These are phyloP conservation scores for Xylophagus ater DNA, from an alignment of 2,888 invertebrate species.

Conservation along the genomic window DNA sequence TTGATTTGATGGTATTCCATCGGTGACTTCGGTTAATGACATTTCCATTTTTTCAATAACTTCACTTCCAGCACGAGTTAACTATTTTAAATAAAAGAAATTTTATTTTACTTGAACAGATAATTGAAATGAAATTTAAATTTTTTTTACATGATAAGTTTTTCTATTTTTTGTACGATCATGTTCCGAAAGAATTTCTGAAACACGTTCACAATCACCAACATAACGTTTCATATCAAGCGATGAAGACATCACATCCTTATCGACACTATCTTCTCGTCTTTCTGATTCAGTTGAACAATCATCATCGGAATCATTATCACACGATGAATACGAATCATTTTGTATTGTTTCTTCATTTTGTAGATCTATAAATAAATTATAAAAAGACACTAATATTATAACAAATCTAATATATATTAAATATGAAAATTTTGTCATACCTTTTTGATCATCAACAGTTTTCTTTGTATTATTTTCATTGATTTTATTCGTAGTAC, in stretches of 20 bases:
- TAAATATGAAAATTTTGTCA: neutral
- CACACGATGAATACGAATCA: conserved; percentile 22
- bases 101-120: too few relatives aligned
- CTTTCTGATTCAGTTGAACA: conserved; percentile 36
- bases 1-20: conserved; percentile 28
- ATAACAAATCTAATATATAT: too few relatives aligned
- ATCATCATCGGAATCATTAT: conserved; percentile 33
- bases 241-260: conserved; percentile 24
- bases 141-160: conserved; percentile 34
- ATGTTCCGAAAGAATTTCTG: conserved; percentile 33
- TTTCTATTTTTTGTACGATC: conserved; percentile 38
- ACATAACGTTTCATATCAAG: conserved; percentile 34
- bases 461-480: conserved; percentile 4
- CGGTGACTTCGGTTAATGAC: conserved; percentile 19
- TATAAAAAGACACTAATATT: too few relatives aligned
- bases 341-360: conserved; percentile 6
- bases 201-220: conserved; percentile 36
- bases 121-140: too few relatives aligned
- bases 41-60: conserved; percentile 20
- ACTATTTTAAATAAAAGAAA: conserved; percentile 1
- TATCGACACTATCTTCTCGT: conserved; percentile 35
- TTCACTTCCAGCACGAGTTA: conserved; percentile 21
- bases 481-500: conserved; percentile 7
- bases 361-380: conserved; percentile 9
- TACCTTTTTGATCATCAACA: conserved; percentile 6